Percentiles rank a stretch among this genome's conserved stretches.
phyloP scores from a whole-genome alignment of 2,797 vertebrate genomes.

The Malacoctenus gilli region DNA sequence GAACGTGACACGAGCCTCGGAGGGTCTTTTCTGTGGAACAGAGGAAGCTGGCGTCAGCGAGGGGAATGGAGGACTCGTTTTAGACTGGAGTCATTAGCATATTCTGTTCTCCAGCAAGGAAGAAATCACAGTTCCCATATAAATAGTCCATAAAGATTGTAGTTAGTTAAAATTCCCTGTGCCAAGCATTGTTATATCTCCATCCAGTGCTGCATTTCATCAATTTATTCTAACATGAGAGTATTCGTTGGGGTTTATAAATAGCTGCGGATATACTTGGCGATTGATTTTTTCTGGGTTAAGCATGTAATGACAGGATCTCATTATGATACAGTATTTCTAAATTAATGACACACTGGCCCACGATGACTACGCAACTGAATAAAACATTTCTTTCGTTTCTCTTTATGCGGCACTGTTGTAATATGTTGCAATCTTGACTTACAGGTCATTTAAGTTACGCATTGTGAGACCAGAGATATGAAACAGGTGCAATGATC shows the following conservation, averaged over 20 bases:
- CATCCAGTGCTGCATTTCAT: background rate
- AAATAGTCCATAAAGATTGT: constrained; percentile 47
- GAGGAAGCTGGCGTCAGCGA: constrained; percentile 52
- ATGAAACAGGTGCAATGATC: no score
- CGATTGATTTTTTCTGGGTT: constrained; percentile 15
- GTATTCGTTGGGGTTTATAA: constrained; percentile 4
- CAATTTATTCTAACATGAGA: constrained; percentile 17
- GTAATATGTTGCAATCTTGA: background rate
- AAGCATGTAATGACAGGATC: constrained; percentile 12
- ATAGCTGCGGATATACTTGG: constrained; percentile 4
- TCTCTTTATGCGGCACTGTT: background rate
- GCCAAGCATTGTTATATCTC: constrained; percentile 20
- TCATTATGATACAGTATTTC: background rate
- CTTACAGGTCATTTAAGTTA: background rate
- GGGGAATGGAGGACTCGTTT: constrained; percentile 53
- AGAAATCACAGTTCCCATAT: constrained; percentile 40
- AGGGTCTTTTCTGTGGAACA: constrained; percentile 61
- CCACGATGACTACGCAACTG: background rate
- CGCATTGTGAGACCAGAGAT: no score
- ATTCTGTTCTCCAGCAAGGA: constrained; percentile 30
- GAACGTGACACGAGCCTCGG: constrained; percentile 61
- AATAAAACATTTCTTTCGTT: background rate
- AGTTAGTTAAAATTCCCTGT: constrained; percentile 25
- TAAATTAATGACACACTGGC: constrained; percentile 4
- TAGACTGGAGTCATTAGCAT: constrained; percentile 62